Evolutionary conservation across 2,888 invertebrate species (phyloP).

Genomic region (Diadegma fenestrale): DNA sequence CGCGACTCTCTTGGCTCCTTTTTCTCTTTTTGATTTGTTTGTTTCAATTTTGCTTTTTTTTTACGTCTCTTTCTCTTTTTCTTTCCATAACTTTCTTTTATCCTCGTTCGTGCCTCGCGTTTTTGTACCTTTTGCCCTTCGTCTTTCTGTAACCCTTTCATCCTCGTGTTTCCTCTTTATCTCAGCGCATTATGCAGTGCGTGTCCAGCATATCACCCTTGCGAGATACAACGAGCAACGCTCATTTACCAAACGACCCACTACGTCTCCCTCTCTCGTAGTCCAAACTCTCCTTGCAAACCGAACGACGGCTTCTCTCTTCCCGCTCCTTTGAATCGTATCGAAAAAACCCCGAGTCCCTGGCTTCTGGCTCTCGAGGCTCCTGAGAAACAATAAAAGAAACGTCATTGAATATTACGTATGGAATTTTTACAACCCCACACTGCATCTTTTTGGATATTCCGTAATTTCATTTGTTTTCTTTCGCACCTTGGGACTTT

Average conservation of each 20-base stretch:
- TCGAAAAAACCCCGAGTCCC: slow-evolving; percentile 40
- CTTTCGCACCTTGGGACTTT: neutral
- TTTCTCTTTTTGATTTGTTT: slow-evolving; percentile 8
- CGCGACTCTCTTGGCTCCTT: slow-evolving; percentile 42
- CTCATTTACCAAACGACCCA: slow-evolving; percentile 66
- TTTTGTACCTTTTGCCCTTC: neutral
- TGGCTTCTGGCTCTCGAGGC: slow-evolving; percentile 37
- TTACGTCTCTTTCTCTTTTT: neutral
- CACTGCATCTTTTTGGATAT: neutral
- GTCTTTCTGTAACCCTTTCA: neutral
- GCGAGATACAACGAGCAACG: slow-evolving; percentile 60
- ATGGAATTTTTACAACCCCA: neutral
- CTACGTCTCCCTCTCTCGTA: slow-evolving; percentile 56
- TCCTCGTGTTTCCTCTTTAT: slow-evolving; percentile 64
- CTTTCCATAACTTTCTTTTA: neutral
- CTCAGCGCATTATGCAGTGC: slow-evolving; percentile 71
- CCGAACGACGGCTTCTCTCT: slow-evolving; percentile 16
- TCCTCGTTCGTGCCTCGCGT: neutral
- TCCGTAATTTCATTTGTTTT: neutral
- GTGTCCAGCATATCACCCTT: slow-evolving; percentile 71
- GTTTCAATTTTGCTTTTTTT: neutral
- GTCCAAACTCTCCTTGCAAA: slow-evolving; percentile 10
- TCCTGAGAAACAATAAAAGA: neutral
- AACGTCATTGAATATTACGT: neutral
- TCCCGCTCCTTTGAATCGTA: slow-evolving; percentile 17